phyloP scores from a whole-genome alignment of 1,140 invertebrate genomes.

The Megathymus violae region DNA sequence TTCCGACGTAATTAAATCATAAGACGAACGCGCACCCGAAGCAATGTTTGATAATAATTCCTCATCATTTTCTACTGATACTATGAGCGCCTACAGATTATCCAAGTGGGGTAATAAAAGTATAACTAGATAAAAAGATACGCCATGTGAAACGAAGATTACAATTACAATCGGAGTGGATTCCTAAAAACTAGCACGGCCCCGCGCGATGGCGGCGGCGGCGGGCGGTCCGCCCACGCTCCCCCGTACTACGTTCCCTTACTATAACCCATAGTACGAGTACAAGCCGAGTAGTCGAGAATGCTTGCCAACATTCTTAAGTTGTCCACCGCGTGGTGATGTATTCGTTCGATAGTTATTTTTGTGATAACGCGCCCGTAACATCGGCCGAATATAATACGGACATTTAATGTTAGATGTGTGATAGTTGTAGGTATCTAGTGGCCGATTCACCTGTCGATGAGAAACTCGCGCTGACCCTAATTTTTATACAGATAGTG shows the following conservation, averaged over 20 bases:
- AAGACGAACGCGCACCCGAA: not conserved
- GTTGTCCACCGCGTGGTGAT: constrained; percentile 1
- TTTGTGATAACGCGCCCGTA: constrained; percentile 22
- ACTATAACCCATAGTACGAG: constrained; percentile 22
- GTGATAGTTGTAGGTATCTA: not conserved
- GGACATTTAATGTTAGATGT: too few species aligned
- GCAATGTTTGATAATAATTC: not conserved
- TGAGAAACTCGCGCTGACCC: too few species aligned
- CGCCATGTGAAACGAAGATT: too few species aligned
- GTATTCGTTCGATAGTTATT: constrained; percentile 19
- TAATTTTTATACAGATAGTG: not conserved
- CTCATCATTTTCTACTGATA: too few species aligned
- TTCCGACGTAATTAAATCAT: not conserved
- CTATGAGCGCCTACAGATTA: too few species aligned
- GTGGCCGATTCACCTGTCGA: not conserved
- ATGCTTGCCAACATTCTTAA: constrained; percentile 17
- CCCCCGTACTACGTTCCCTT: constrained; percentile 5
- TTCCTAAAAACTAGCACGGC: not conserved
- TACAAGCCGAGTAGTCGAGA: constrained; percentile 4
- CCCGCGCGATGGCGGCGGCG: too few species aligned
- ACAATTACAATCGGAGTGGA: constrained; percentile 3
- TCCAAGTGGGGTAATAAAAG: too few species aligned
- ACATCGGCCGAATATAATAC: constrained; percentile 7
- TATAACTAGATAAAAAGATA: too few species aligned
- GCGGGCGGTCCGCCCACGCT: constrained; percentile 3